These are phyloP conservation scores for Nycticryphes semicollaris DNA, from an alignment of 2,113 vertebrate genomes.

Conservation along the genomic window DNA sequence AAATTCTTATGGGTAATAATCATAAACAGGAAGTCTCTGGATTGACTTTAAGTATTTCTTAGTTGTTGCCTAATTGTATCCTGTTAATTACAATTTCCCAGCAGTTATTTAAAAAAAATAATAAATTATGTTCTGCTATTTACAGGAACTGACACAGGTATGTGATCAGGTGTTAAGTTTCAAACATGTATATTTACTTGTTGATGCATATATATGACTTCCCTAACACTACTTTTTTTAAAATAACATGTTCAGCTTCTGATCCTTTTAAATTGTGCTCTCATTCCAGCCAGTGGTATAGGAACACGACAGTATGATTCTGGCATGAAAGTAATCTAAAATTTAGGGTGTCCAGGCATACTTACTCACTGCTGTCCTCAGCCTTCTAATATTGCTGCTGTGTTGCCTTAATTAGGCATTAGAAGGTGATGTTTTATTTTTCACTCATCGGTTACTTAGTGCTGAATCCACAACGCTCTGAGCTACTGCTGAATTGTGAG, in stretches of 20 bases:
- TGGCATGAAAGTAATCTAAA: background rate
- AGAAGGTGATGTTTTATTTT: background rate
- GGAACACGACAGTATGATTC: background rate
- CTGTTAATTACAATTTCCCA: conserved; percentile 36
- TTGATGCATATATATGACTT: background rate
- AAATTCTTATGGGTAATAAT: background rate
- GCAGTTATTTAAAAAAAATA: conserved; percentile 21
- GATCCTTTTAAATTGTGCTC: background rate
- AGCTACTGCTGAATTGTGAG: background rate
- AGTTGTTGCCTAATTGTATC: conserved; percentile 61
- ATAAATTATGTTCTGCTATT: background rate
- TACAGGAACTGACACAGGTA: background rate
- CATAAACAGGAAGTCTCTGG: conserved; percentile 15
- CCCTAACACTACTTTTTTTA: background rate
- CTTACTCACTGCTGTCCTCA: background rate
- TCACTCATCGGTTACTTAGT: background rate
- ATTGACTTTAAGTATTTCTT: conserved; percentile 54
- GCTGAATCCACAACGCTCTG: background rate
- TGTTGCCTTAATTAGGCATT: background rate
- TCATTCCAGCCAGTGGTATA: background rate
- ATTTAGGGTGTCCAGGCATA: background rate
- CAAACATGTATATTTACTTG: background rate
- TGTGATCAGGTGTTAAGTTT: background rate
- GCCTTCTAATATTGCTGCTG: background rate
- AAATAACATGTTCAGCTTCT: background rate